A percentile compares a stretch with the other conserved stretches of the same genome.
These are phyloP conservation scores for Procavia capensis DNA, from an alignment of 2,113 vertebrate genomes.

Conservation along the genomic window DNA sequence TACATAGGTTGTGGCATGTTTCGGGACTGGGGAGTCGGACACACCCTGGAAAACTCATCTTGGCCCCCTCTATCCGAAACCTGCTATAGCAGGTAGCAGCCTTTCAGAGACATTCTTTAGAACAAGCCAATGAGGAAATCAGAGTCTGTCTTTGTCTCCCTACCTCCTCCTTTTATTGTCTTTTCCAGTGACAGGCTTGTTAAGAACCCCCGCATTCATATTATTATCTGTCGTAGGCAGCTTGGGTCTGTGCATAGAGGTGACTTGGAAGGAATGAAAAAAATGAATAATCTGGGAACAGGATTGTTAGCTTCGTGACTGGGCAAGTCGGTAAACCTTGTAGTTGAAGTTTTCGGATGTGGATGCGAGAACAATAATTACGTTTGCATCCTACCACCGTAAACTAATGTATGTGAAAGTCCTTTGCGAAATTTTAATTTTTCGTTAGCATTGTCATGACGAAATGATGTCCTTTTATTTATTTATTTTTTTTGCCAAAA, in stretches of 20 bases:
- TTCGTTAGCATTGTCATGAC: background rate
- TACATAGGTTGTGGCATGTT: background rate
- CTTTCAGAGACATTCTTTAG: background rate
- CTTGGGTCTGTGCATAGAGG: background rate
- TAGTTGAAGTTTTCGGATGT: background rate
- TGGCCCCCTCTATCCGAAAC: background rate
- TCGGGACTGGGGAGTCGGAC: background rate
- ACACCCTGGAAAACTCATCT: background rate
- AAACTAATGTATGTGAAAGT: background rate
- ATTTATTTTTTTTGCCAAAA: background rate
- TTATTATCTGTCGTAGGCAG: background rate
- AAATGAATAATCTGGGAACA: background rate
- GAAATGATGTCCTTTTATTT: slow-evolving; percentile 20
- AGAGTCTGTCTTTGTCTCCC: background rate
- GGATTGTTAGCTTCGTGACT: background rate
- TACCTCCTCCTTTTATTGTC: background rate
- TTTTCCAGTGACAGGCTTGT: background rate
- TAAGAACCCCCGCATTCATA: background rate
- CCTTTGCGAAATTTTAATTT: slow-evolving; percentile 40
- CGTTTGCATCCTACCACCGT: background rate
- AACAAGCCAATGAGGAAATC: background rate
- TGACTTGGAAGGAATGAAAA: background rate
- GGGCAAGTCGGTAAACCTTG: background rate
- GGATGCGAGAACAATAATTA: background rate
- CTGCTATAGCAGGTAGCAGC: background rate